Conservation (phyloP, 2,888 invertebrate genomes). For the Acheta domesticus region DNA sequence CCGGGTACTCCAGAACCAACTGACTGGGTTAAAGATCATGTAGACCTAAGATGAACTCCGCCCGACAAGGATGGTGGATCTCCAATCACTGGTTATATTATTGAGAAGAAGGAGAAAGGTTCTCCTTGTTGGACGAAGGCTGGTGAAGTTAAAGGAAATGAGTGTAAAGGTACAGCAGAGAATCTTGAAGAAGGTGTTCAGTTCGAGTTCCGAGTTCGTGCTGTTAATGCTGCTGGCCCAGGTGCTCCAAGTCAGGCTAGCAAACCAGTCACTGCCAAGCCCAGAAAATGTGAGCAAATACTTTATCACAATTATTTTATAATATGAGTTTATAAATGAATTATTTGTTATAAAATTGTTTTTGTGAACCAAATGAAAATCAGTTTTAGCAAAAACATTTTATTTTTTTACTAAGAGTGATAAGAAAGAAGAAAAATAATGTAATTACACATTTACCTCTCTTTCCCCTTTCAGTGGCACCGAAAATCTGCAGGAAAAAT, state of each 20-base stretch:
- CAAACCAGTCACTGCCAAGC: conserved; percentile 80
- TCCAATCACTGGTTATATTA: conserved; percentile 85
- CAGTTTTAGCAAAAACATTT: conserved; percentile 27
- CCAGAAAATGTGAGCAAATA: conserved; percentile 68
- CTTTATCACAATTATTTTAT: background rate
- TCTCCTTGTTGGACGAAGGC: conserved; percentile 87
- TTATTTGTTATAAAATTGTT: background rate
- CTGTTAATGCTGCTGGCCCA: conserved; percentile 90
- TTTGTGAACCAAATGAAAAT: background rate
- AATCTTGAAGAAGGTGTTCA: conserved; percentile 89
- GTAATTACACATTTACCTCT: conserved; percentile 18
- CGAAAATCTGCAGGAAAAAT: conserved; percentile 91
- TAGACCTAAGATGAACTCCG: conserved; percentile 89
- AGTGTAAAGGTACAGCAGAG: conserved; percentile 76
- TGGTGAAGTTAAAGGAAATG: conserved; percentile 63
- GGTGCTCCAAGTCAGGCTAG: conserved; percentile 85
- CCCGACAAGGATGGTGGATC: conserved; percentile 87
- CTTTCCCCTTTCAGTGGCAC: conserved; percentile 68
- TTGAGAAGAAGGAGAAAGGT: conserved; percentile 89
- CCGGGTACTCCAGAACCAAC: conserved; percentile 85
- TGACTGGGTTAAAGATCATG: conserved; percentile 95
- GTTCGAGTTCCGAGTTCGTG: conserved; percentile 90
- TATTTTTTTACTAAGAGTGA: background rate
- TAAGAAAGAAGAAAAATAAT: conserved; percentile 27
- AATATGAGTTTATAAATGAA: background rate